Evolutionary conservation across 2,113 vertebrate genomes (phyloP).

Genomic region (Acanthochromis polyacanthus): DNA sequence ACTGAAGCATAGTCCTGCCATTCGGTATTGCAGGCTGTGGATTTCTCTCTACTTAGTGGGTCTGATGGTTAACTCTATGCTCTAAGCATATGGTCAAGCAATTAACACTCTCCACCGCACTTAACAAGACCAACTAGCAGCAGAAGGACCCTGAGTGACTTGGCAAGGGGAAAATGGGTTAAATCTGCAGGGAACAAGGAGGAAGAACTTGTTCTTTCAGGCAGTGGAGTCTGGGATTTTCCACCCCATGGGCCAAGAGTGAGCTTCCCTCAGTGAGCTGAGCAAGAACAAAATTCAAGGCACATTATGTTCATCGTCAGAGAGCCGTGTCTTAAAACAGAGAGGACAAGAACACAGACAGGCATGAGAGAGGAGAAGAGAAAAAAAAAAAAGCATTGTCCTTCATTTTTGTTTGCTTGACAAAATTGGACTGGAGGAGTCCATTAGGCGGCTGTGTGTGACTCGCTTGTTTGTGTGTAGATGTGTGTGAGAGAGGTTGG

Average conservation of each 20-base stretch:
- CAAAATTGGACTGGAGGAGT: conserved; percentile 59
- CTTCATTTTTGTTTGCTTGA: conserved; percentile 61
- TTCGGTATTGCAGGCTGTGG: not conserved
- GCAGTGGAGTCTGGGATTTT: conserved; percentile 64
- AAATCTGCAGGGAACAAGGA: conserved; percentile 61
- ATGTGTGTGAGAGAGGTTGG: conserved; percentile 15
- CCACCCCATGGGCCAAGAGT: conserved; percentile 61
- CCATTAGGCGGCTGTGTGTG: conserved; percentile 45
- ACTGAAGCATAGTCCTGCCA: not conserved
- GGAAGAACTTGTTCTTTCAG: conserved; percentile 52
- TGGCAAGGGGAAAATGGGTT: conserved; percentile 63
- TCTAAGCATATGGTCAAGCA: conserved; percentile 69
- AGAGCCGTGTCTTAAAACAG: conserved; percentile 46
- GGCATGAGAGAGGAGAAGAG: not conserved
- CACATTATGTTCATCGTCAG: conserved; percentile 68
- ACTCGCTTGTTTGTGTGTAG: conserved; percentile 15
- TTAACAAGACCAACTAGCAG: conserved; percentile 63
- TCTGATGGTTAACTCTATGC: conserved; percentile 39
- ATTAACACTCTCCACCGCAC: conserved; percentile 57
- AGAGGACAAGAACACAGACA: conserved; percentile 58
- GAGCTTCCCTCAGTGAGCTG: conserved; percentile 60
- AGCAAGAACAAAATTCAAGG: conserved; percentile 60
- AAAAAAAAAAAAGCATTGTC: conserved; percentile 17
- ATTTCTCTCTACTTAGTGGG: not conserved
- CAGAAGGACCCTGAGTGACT: conserved; percentile 66